Evolutionary conservation across 2,797 vertebrate genomes (phyloP).

Genomic region (Sebastes umbrosus): DNA sequence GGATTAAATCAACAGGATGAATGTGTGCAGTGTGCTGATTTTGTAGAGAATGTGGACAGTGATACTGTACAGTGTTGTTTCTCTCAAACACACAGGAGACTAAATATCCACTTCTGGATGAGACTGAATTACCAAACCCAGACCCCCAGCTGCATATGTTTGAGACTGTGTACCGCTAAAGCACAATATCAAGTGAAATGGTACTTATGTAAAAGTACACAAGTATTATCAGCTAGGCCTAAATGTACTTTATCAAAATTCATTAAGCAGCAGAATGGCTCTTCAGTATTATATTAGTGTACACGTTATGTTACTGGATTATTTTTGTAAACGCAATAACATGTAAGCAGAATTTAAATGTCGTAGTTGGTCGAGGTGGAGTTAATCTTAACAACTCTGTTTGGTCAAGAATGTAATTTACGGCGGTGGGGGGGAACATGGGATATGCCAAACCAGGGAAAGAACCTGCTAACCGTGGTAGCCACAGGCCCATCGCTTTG

Average conservation of each 20-base stretch:
- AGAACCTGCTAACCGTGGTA: too few relatives aligned
- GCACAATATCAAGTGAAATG: neutral
- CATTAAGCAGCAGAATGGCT: neutral
- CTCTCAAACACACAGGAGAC: neutral
- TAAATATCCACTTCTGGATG: neutral
- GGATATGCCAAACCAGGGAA: too few relatives aligned
- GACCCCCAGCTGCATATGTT: neutral
- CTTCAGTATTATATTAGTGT: neutral
- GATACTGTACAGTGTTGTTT: neutral
- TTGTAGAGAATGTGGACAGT: neutral
- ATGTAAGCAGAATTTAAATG: neutral
- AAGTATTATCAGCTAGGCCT: neutral
- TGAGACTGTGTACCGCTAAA: neutral
- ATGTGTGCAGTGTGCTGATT: conserved; percentile 42
- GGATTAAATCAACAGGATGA: conserved; percentile 53
- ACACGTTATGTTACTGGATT: neutral
- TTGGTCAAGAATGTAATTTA: too few relatives aligned
- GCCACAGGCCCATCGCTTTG: too few relatives aligned
- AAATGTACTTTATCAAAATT: neutral
- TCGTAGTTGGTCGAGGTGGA: neutral
- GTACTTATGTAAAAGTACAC: too few relatives aligned
- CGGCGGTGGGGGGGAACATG: too few relatives aligned
- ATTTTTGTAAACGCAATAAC: neutral
- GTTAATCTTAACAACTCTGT: neutral
- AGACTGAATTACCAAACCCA: neutral